phyloP scores from a whole-genome alignment of 1,140 invertebrate species.

The Phortica variegata region DNA sequence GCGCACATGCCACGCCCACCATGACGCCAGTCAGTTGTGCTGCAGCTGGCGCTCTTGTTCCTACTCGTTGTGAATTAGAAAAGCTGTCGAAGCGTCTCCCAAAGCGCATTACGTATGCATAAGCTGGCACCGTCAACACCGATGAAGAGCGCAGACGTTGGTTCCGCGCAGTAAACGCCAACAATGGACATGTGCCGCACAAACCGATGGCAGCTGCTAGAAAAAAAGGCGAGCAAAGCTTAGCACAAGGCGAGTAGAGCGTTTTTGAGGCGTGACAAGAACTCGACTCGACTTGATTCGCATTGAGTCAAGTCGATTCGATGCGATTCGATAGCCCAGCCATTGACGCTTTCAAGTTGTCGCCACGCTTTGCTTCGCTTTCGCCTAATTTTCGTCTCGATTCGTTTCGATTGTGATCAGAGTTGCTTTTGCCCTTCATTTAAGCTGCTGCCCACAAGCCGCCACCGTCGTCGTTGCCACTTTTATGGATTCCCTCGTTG shows the following conservation, averaged over 20 bases:
- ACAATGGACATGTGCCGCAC: constrained; percentile 1
- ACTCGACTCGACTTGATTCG: too few relatives aligned
- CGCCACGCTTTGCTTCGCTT: too few relatives aligned
- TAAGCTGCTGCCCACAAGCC: constrained; percentile 1
- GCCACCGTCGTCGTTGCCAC: not conserved
- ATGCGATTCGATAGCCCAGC: too few relatives aligned
- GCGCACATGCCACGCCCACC: constrained; percentile 16
- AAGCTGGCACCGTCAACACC: constrained; percentile 12
- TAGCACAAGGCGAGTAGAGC: too few relatives aligned
- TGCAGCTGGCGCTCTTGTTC: too few relatives aligned
- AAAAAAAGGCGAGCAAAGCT: constrained; percentile 15
- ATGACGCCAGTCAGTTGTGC: too few relatives aligned
- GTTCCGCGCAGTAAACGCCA: constrained; percentile 38
- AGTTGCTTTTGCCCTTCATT: constrained; percentile 23
- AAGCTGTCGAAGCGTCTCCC: constrained; percentile 30
- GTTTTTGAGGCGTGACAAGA: too few relatives aligned
- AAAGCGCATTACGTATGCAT: constrained; percentile 49
- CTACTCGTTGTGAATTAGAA: constrained; percentile 36
- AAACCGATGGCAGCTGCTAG: constrained; percentile 12
- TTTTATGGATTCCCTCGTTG: constrained; percentile 41
- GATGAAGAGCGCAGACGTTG: not conserved
- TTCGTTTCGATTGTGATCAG: too few relatives aligned
- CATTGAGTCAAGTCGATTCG: too few relatives aligned
- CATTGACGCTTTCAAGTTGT: too few relatives aligned
- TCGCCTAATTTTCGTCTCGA: too few relatives aligned